Conservation (phyloP, 2,797 vertebrate species). For the Heliangelus exortis region DNA sequence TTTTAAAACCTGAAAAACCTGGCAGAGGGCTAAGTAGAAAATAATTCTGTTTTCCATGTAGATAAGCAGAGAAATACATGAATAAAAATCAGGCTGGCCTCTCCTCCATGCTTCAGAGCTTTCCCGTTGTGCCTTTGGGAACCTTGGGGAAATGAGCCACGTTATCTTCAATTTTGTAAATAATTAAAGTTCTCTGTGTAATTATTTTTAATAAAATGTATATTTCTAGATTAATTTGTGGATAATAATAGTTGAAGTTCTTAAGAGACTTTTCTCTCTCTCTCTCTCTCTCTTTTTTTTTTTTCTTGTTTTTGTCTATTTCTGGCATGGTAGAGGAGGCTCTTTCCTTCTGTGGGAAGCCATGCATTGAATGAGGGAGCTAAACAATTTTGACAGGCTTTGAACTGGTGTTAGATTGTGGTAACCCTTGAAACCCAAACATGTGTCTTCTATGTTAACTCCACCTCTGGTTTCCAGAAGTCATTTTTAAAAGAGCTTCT, state of each 20-base stretch:
- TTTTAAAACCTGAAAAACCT: slow-evolving; percentile 21
- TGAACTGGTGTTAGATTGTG: not conserved
- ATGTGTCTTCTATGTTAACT: rapidly evolving
- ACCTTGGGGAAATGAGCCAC: not conserved
- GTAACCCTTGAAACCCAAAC: not conserved
- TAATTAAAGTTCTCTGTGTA: not conserved
- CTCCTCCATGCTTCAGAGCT: not conserved
- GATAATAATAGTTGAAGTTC: not conserved
- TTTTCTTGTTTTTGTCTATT: not conserved
- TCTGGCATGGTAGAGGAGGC: not conserved
- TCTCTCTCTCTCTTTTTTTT: not conserved
- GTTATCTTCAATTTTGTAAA: slow-evolving; percentile 3
- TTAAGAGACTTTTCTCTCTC: not conserved
- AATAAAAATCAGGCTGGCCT: slow-evolving; percentile 38
- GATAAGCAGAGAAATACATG: slow-evolving; percentile 7
- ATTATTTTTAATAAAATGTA: not conserved
- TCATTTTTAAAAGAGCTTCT: not conserved
- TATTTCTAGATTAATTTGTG: not conserved
- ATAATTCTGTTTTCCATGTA: slow-evolving; percentile 17
- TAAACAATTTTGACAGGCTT: not conserved
- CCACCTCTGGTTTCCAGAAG: not conserved
- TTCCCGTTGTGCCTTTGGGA: not conserved
- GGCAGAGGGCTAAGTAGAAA: slow-evolving; percentile 14
- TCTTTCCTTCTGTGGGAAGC: not conserved
- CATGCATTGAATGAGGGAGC: not conserved